Evolutionary conservation across 2,113 vertebrate species (phyloP).

Genomic region (Dasyornis broadbenti): DNA sequence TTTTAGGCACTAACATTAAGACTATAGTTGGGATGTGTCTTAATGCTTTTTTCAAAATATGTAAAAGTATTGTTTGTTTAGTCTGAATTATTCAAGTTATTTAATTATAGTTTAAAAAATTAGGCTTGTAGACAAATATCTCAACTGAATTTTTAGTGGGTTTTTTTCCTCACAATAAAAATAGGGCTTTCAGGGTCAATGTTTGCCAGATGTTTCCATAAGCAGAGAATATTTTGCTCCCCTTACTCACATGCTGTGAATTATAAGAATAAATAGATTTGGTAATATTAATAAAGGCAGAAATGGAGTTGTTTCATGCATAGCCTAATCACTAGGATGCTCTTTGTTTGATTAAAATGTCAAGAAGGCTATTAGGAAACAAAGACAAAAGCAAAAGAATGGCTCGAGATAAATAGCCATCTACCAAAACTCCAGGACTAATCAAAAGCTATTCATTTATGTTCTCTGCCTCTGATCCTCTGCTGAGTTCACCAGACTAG

Average conservation of each 20-base stretch:
- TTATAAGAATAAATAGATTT: conserved; percentile 4
- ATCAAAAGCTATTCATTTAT: not conserved
- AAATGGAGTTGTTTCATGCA: not conserved
- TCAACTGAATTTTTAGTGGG: not conserved
- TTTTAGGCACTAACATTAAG: not conserved
- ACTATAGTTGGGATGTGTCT: not conserved
- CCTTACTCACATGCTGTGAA: not conserved
- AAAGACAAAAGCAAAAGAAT: not conserved
- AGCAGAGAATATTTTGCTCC: not conserved
- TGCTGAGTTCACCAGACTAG: not conserved
- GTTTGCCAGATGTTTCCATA: not conserved
- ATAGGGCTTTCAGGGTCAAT: not conserved
- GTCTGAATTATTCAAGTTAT: not conserved
- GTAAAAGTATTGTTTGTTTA: not conserved
- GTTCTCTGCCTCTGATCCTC: not conserved
- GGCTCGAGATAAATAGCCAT: not conserved
- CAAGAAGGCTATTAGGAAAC: not conserved
- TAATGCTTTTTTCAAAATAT: not conserved
- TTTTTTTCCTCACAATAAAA: not conserved
- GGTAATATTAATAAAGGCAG: not conserved
- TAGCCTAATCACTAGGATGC: not conserved
- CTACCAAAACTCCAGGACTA: not conserved
- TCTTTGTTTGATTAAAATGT: conserved; percentile 49
- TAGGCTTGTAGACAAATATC: not conserved
- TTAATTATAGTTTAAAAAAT: not conserved